A percentile compares a stretch with the other conserved stretches of the same genome.
These are phyloP conservation scores for Oscheius myriophilus DNA, from an alignment of 2,888 invertebrate species.

Conservation along the genomic window DNA sequence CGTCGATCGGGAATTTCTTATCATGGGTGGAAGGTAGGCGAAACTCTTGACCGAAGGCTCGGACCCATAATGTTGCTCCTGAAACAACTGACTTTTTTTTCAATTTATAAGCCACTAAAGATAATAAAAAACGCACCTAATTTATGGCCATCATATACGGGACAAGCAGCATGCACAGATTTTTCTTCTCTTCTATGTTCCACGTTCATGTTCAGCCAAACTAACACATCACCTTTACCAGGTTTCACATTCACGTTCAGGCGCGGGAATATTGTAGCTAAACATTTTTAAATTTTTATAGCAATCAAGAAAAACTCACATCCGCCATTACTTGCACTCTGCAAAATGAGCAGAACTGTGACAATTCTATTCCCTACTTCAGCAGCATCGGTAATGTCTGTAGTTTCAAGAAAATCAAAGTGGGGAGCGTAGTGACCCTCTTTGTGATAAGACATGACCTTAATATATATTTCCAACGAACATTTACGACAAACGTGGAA, in stretches of 20 bases:
- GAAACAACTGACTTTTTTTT: too few species aligned
- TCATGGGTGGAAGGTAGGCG: conserved; percentile 2
- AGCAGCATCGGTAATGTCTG: neutral
- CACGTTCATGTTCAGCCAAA: conserved; percentile 29
- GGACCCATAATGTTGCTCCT: conserved; percentile 29
- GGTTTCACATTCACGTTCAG: conserved; percentile 24
- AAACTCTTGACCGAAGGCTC: conserved; percentile 24
- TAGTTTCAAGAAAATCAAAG: conserved; percentile 11
- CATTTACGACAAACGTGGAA: conserved; percentile 25
- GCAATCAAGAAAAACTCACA: neutral
- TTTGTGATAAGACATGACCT: conserved; percentile 30
- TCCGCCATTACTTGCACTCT: conserved; percentile 29
- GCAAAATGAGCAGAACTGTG: conserved; percentile 24
- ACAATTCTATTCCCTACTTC: conserved; percentile 22
- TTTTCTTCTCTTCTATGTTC: conserved; percentile 1
- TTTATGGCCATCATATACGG: conserved; percentile 23
- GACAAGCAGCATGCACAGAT: conserved; percentile 30
- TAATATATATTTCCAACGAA: neutral
- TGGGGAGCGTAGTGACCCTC: conserved; percentile 30
- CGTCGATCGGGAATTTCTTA: conserved; percentile 7
- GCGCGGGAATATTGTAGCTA: conserved; percentile 28
- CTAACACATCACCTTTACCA: conserved; percentile 21
- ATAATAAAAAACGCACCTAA: too few species aligned
- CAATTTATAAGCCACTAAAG: too few species aligned
- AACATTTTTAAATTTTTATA: neutral